Conservation (phyloP, 2,113 vertebrate species). For the Alethe castanea region DNA sequence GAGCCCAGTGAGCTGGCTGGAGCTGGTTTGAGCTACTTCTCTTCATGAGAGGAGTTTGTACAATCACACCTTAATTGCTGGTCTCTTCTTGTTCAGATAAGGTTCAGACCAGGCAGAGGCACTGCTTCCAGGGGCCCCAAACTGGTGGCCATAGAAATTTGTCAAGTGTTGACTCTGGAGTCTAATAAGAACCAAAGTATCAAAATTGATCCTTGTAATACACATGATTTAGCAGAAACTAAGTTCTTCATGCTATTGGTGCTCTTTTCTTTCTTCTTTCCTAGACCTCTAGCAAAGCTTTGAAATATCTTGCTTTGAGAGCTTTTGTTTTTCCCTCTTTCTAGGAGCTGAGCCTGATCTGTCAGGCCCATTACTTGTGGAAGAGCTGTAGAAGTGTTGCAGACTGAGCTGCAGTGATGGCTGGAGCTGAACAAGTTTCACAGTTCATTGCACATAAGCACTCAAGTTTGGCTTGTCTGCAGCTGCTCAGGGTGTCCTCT, state of each 20-base stretch:
- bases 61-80: neutral
- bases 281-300: neutral
- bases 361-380: neutral
- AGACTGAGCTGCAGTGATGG: neutral
- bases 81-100: neutral
- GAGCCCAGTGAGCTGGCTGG: neutral
- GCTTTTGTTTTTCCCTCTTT: neutral
- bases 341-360: neutral
- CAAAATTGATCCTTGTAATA: neutral
- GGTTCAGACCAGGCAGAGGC: neutral
- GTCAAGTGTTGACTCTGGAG: neutral
- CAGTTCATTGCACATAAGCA: neutral
- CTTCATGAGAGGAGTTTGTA: neutral
- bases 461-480: neutral
- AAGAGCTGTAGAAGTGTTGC: neutral
- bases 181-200: neutral
- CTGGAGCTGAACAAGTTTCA: constrained; percentile 4
- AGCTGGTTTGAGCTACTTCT: neutral
- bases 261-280: neutral
- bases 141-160: neutral
- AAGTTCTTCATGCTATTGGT: neutral
- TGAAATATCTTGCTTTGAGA: neutral
- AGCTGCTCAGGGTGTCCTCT: neutral
- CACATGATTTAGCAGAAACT: neutral
- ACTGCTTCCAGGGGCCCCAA: neutral